Conservation (phyloP, 2,113 vertebrate species). For the Mus pahari region DNA sequence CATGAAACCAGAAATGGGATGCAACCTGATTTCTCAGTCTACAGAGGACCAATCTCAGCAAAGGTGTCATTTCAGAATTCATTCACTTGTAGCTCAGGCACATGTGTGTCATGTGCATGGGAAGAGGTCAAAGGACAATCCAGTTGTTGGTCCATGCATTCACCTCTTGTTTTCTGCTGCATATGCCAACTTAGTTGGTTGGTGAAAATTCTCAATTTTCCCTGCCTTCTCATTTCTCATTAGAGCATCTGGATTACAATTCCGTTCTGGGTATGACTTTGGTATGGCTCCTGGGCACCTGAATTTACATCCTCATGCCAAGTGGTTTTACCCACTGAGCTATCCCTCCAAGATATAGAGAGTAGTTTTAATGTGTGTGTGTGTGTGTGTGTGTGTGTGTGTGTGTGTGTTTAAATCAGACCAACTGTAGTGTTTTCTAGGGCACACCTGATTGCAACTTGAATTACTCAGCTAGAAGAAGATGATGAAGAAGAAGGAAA, state of each 20-base stretch:
- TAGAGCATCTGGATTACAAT: background rate
- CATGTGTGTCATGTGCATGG: background rate
- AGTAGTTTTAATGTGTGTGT: background rate
- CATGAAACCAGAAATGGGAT: background rate
- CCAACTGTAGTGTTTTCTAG: background rate
- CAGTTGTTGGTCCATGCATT: background rate
- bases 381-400: too few relatives aligned
- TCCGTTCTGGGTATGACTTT: background rate
- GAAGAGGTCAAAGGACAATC: background rate
- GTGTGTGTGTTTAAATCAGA: background rate
- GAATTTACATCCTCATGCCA: background rate
- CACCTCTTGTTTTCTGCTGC: too few relatives aligned
- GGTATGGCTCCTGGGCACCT: background rate
- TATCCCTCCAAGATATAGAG: background rate
- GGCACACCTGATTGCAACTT: background rate
- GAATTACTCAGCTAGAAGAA: background rate
- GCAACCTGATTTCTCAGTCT: background rate
- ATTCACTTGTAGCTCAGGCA: background rate
- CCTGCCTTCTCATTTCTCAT: background rate
- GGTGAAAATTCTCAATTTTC: background rate
- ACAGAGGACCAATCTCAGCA: background rate
- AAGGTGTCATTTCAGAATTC: background rate
- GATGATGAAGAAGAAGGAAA: background rate
- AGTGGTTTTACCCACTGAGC: background rate
- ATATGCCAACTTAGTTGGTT: background rate